Evolutionary conservation across 92 coral and sea anemone genomes (phyloP).

Genomic region (Desmophyllum pertusum): DNA sequence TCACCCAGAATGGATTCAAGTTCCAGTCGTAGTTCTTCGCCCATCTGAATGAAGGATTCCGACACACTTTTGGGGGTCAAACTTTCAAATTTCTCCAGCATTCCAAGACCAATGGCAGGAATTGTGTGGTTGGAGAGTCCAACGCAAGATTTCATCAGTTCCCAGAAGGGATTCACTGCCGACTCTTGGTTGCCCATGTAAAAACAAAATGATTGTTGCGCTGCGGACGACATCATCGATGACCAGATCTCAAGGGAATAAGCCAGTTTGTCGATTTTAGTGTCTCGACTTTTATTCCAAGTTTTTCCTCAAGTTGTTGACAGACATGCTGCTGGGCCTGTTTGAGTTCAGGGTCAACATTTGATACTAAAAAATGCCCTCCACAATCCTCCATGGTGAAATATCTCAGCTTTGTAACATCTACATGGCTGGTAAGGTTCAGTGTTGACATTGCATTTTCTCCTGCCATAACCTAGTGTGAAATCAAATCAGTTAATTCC

Average conservation of each 20-base stretch:
- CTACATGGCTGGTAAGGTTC: conserved; percentile 67
- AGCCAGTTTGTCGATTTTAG: conserved; percentile 76
- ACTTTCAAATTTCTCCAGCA: conserved; percentile 78
- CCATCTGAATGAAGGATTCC: conserved; percentile 68
- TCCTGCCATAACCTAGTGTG: conserved; percentile 81
- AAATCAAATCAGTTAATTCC: neutral
- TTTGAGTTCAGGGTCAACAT: conserved; percentile 69
- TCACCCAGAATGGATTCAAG: conserved; percentile 83
- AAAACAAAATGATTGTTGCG: conserved; percentile 86
- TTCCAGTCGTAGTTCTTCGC: conserved; percentile 76
- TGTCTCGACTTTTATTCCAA: conserved; percentile 67
- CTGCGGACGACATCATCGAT: conserved; percentile 84
- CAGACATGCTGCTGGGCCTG: conserved; percentile 84
- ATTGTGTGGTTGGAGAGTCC: conserved; percentile 85
- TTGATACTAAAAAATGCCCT: conserved; percentile 78
- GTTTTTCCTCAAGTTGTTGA: conserved; percentile 60
- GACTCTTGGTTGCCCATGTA: conserved; percentile 71
- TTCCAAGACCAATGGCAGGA: conserved; percentile 92
- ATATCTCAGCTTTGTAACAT: conserved; percentile 69
- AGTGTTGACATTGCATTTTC: conserved; percentile 58
- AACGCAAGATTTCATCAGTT: conserved; percentile 77
- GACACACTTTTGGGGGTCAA: conserved; percentile 71
- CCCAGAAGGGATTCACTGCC: conserved; percentile 83
- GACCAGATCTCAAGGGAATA: conserved; percentile 91
- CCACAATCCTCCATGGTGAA: conserved; percentile 78